Evolutionary conservation across 2,797 vertebrate species (phyloP).

Genomic region (Coracias cyanogaster): DNA sequence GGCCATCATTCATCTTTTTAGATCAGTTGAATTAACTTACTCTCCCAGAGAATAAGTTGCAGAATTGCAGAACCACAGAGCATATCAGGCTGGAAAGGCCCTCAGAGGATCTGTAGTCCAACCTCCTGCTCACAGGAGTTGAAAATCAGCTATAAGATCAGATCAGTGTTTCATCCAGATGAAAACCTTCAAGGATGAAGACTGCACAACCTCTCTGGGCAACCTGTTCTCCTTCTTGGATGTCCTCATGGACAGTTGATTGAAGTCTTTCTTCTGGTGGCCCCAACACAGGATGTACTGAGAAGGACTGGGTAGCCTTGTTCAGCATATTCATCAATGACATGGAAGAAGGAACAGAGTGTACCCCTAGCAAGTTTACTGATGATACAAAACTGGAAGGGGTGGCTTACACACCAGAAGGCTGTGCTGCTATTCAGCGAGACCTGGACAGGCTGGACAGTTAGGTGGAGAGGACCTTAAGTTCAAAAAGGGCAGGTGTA

Average conservation of each 20-base stretch:
- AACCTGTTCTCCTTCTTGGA: background rate
- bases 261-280: background rate
- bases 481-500: too few species aligned
- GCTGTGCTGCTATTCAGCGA: too few species aligned
- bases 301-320: background rate
- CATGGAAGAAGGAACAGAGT: too few species aligned
- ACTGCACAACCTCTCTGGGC: background rate
- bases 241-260: background rate
- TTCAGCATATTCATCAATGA: too few species aligned
- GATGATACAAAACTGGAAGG: too few species aligned
- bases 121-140: background rate
- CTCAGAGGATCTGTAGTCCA: background rate
- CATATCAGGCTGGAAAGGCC: background rate
- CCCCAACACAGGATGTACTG: accelerated
- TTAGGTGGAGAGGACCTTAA: too few species aligned
- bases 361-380: too few species aligned
- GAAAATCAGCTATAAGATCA: background rate
- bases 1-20: background rate
- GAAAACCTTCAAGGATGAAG: background rate
- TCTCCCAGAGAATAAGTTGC: background rate
- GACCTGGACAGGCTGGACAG: too few species aligned
- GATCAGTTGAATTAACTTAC: background rate
- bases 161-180: background rate
- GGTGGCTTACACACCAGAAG: too few species aligned
- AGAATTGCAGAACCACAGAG: background rate